Conservation (phyloP, 2,113 vertebrate genomes). For the Malurus elegans region DNA sequence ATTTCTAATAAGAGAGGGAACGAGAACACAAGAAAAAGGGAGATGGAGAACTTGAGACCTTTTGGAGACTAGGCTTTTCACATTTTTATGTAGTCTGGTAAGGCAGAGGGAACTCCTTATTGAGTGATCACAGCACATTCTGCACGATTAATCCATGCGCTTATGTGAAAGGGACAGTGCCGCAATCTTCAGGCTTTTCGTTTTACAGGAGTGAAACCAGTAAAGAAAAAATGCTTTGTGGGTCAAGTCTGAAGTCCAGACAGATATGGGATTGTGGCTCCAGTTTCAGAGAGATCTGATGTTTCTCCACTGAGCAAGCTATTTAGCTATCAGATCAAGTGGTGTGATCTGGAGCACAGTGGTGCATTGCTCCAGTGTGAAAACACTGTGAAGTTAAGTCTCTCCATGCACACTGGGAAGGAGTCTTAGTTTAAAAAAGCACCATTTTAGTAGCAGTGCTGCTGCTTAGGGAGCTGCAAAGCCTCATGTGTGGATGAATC, state of each 20-base stretch:
- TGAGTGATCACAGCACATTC: neutral
- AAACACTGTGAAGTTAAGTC: neutral
- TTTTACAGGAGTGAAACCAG: constrained; percentile 49
- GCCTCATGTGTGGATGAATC: neutral
- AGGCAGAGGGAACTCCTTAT: neutral
- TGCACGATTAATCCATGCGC: neutral
- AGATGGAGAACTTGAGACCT: constrained; percentile 1
- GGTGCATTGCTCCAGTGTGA: neutral
- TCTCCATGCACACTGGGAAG: neutral
- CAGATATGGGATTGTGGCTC: neutral
- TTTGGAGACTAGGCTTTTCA: constrained; percentile 34
- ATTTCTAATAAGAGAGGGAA: constrained; percentile 41
- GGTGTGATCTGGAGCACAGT: neutral
- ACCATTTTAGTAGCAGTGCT: neutral
- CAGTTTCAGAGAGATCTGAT: neutral
- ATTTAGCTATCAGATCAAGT: neutral
- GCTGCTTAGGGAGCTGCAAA: neutral
- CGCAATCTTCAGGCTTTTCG: constrained; percentile 24
- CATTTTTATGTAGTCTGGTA: constrained; percentile 17
- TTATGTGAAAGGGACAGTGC: neutral
- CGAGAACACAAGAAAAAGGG: neutral
- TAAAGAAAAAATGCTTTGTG: constrained; percentile 34
- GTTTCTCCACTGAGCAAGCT: neutral
- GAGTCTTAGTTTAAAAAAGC: neutral
- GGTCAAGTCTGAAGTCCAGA: neutral